Base-by-base conservation (phyloP, 1,140 invertebrate species). In the Drosophila trapezifrons region DNA sequence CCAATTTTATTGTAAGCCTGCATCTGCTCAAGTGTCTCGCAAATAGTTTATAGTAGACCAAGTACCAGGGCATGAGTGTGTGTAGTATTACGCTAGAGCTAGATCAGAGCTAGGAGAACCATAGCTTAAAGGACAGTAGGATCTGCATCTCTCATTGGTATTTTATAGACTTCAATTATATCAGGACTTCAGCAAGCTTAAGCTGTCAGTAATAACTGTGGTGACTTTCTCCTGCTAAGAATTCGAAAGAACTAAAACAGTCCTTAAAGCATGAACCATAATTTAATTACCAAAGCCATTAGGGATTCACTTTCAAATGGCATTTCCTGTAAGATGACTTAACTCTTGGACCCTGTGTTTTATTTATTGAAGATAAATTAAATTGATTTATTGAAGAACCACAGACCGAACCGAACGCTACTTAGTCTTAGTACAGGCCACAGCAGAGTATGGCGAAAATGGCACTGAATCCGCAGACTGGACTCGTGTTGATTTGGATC, bases 401-500 rank as follows among this genome's bases (percentile, higher is more conserved):
- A n/a, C n/a, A n/a, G n/a, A n/a, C n/a, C n/a, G n/a, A n/a, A 9
- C 27, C 2, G 9, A 35, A 18, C 12, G 20, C 37, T 37, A 29
- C 47, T 13, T 18, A 27, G 56, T 54, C 32, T 27, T 62, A 52
- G 38, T 22, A 60, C n/a, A n/a, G n/a, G n/a, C n/a, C n/a, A n/a
- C n/a, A n/a, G n/a, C 22, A 46, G 46, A 60, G 56, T 45, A 13
- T 35, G 35, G 32, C 42, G 35, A 63, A 20, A 46, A 75, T 65
- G 54, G 42, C 73, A 76, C 62, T 45, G 60, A 66, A 66, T 67
- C 54, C 52, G 13, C 62, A 32, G 47, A 10, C 67, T 42, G 73
- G 47, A 76, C 63, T 82, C 69, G 57, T 82, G 80, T 83, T 87
- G 58, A 87, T 87, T 86, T 87, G 65, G 52, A 83, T 89, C 46